phyloP scores from a whole-genome alignment of 2,113 vertebrate species.

The Istiophorus platypterus region DNA sequence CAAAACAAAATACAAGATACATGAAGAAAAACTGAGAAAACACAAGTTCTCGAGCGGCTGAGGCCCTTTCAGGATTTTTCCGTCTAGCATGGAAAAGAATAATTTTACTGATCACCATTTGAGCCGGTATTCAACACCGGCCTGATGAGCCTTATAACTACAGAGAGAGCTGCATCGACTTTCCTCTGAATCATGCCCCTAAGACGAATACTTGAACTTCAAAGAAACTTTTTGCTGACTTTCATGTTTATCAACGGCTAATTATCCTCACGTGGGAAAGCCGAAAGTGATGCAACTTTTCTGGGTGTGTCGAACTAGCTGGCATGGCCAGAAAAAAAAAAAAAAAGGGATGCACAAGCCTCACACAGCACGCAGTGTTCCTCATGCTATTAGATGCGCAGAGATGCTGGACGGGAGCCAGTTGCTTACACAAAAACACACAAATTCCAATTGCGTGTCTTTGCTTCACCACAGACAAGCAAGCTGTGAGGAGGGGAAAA shows the following conservation, averaged over 20 bases:
- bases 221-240: conserved; percentile 52
- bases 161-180: conserved; percentile 38
- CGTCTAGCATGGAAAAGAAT: conserved; percentile 26
- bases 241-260: conserved; percentile 41
- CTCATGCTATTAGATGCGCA: conserved; percentile 38
- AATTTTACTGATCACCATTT: conserved; percentile 39
- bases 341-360: conserved; percentile 13
- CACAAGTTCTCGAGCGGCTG: conserved; percentile 7
- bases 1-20: neutral
- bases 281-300: conserved; percentile 39
- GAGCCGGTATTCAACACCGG: conserved; percentile 26
- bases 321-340: conserved; percentile 23
- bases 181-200: conserved; percentile 27
- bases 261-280: conserved; percentile 40
- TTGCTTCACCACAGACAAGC: conserved; percentile 7
- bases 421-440: conserved; percentile 36
- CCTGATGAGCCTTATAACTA: conserved; percentile 24
- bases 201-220: conserved; percentile 31
- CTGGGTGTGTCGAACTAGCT: conserved; percentile 13
- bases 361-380: conserved; percentile 45
- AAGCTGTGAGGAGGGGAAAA: conserved; percentile 58
- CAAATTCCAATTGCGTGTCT: conserved; percentile 13
- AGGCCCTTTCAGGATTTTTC: conserved; percentile 9
- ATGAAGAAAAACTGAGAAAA: neutral
- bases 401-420: conserved; percentile 52